Evolutionary conservation across 30 jellyfish, hydroid and myxozoan species (phyloP).

Genomic region (Aurelia sp.): DNA sequence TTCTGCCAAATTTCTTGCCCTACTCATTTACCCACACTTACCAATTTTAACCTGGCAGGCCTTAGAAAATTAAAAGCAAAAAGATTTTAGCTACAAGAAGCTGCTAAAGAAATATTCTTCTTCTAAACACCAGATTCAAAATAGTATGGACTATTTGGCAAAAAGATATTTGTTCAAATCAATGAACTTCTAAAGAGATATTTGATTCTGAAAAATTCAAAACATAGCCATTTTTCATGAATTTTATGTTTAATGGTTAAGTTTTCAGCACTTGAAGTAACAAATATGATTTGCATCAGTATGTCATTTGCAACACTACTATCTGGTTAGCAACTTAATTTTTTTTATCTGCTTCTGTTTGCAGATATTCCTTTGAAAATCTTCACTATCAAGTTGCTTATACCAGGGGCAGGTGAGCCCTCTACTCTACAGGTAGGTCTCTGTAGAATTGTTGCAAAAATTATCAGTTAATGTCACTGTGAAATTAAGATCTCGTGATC

Average conservation of each 20-base stretch:
- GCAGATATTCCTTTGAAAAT: slow-evolving; percentile 86
- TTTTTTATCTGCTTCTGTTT: not conserved
- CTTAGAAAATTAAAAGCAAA: no score
- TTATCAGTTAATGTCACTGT: no score
- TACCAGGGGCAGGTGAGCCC: slow-evolving; percentile 92
- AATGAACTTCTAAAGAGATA: not conserved
- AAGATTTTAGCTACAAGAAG: no score
- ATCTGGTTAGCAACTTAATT: not conserved
- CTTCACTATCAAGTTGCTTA: slow-evolving; percentile 76
- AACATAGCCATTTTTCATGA: not conserved
- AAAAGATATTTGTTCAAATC: not conserved
- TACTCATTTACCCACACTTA: no score
- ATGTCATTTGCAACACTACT: no score
- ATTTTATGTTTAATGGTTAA: not conserved
- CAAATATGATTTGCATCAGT: no score
- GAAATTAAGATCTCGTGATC: no score
- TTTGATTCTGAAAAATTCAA: not conserved
- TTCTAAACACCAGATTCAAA: no score
- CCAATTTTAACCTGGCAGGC: no score
- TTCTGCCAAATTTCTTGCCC: no score
- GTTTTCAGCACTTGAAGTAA: no score
- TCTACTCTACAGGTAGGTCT: slow-evolving; percentile 76
- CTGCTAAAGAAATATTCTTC: no score
- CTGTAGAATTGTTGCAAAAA: not conserved
- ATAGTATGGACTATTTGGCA: not conserved